phyloP scores from a whole-genome alignment of 2,797 vertebrate species.

The Erethizon dorsatum region DNA sequence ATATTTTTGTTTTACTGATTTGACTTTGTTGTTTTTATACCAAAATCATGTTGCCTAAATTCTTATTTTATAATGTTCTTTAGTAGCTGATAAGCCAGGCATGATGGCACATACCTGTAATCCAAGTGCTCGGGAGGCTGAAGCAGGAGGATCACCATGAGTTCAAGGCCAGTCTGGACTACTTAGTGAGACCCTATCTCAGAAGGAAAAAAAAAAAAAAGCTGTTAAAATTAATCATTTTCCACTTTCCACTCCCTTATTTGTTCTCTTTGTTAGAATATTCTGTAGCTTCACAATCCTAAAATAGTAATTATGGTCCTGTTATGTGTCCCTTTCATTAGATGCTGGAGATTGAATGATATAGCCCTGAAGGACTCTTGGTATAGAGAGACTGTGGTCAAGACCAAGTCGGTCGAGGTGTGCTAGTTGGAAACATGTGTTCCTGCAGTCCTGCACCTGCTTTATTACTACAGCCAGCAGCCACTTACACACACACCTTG shows the following conservation, averaged over 20 bases:
- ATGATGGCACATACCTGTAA: neutral
- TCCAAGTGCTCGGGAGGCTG: neutral
- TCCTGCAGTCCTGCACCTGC: neutral
- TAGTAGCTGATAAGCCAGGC: neutral
- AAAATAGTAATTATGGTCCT: neutral
- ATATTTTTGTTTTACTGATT: constrained; percentile 32
- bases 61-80: neutral
- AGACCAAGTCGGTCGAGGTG: neutral
- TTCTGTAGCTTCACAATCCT: neutral
- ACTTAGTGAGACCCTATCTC: neutral
- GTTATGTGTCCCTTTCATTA: neutral
- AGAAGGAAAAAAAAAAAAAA: neutral
- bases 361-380: neutral
- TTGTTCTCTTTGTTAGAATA: constrained; percentile 28
- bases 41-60: constrained; percentile 17
- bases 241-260: neutral
- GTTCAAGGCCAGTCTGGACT: neutral
- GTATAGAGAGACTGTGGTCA: neutral
- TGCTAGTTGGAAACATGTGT: neutral
- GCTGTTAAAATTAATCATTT: constrained; percentile 19
- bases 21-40: neutral
- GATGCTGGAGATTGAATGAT: neutral
- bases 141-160: neutral
- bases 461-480: neutral
- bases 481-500: neutral